Evolutionary conservation across 1,140 invertebrate species (phyloP).

Genomic region (Cylas formicarius): DNA sequence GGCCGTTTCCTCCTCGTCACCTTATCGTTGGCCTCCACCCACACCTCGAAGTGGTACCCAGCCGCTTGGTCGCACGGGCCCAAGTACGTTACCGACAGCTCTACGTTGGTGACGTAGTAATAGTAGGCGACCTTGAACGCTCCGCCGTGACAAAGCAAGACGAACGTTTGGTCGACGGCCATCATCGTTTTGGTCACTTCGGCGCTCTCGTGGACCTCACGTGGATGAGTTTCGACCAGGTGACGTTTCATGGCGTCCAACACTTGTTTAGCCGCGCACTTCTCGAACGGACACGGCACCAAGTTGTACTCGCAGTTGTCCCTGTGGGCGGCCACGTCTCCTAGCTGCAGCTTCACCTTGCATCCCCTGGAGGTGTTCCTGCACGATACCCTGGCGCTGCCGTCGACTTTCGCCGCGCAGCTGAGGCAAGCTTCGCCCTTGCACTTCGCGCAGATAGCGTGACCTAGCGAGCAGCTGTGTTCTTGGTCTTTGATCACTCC

Average conservation of each 20-base stretch:
- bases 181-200: conserved; percentile 13
- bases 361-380: conserved; percentile 27
- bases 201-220: conserved; percentile 8
- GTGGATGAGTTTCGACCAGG: conserved; percentile 16
- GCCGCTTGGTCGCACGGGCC: conserved; percentile 19
- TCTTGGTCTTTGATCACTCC: conserved; percentile 9
- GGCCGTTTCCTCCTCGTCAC: conserved; percentile 5
- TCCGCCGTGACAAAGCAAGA: conserved; percentile 19
- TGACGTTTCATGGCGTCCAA: conserved; percentile 12
- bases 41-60: conserved; percentile 18
- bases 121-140: conserved; percentile 23
- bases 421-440: conserved; percentile 18
- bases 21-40: conserved; percentile 1
- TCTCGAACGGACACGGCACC: conserved; percentile 19
- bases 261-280: conserved; percentile 8
- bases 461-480: conserved; percentile 23
- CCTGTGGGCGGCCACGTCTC: conserved; percentile 18
- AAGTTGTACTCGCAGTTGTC: conserved; percentile 26
- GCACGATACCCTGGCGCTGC: conserved; percentile 19
- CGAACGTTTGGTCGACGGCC: conserved; percentile 16
- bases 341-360: conserved; percentile 8
- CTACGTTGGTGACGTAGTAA: conserved; percentile 16
- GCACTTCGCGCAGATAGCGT: conserved; percentile 23
- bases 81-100: conserved; percentile 23
- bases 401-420: conserved; percentile 20